Conservation (phyloP, 2,888 invertebrate species). For the Opisthograptis luteolata region DNA sequence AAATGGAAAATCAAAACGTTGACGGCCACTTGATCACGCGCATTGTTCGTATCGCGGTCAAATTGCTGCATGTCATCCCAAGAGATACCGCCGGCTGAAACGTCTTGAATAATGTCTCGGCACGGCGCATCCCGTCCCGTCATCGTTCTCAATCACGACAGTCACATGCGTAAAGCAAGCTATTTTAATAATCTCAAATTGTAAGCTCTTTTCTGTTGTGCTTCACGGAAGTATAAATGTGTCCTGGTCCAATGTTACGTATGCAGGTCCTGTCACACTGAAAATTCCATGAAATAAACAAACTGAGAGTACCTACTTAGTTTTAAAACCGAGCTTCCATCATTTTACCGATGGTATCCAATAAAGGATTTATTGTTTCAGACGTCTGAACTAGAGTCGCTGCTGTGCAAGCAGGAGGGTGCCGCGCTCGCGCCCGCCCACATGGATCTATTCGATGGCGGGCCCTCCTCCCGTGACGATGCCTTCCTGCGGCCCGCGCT, state of each 20-base stretch:
- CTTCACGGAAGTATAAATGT: background rate
- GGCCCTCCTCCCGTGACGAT: conserved; percentile 88
- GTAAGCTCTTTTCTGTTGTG: background rate
- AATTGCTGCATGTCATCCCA: conserved; percentile 28
- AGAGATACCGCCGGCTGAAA: conserved; percentile 17
- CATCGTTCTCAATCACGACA: conserved; percentile 15
- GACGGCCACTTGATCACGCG: conserved; percentile 19
- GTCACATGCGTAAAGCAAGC: background rate
- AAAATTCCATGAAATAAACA: too few relatives aligned
- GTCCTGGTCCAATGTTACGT: too few relatives aligned
- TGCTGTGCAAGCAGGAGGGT: conserved; percentile 91
- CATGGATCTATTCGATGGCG: conserved; percentile 83
- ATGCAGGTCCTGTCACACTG: too few relatives aligned
- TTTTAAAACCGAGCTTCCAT: background rate
- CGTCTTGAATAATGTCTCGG: conserved; percentile 20
- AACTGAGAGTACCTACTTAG: background rate
- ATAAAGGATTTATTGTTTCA: conserved; percentile 64
- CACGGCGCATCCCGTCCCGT: conserved; percentile 18
- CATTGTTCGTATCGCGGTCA: conserved; percentile 21
- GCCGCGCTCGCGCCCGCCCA: conserved; percentile 85
- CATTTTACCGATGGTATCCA: background rate
- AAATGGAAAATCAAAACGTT: conserved; percentile 38
- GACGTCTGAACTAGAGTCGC: conserved; percentile 91
- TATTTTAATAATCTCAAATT: conserved; percentile 3
- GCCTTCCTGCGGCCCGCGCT: conserved; percentile 94